A percentile compares a stretch with the other conserved stretches of the same genome.
Conservation (phyloP, 1,140 invertebrate genomes). For the Copidosoma floridanum region DNA sequence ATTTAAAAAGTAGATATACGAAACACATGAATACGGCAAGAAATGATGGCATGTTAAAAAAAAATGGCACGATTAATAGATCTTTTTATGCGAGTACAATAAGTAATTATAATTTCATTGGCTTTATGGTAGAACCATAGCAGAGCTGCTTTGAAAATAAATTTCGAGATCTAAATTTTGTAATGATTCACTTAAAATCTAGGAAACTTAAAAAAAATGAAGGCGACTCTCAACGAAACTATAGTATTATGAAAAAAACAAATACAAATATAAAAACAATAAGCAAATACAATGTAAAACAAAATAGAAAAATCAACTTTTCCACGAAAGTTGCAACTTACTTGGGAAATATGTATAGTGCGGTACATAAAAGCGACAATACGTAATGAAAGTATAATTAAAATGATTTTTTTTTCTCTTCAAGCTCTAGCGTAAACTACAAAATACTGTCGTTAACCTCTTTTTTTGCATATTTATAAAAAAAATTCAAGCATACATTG, state of each 20-base stretch:
- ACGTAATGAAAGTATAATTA: conserved; percentile 12
- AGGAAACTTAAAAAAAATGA: conserved; percentile 35
- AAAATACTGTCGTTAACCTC: conserved; percentile 43
- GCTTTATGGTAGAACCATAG: too few species aligned
- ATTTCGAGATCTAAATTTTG: neutral
- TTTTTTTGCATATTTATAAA: conserved; percentile 14
- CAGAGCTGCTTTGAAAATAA: too few species aligned
- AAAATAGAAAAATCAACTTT: conserved; percentile 23
- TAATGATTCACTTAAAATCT: neutral
- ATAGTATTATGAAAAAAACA: conserved; percentile 37
- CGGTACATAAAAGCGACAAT: conserved; percentile 6
- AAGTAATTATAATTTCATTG: too few species aligned
- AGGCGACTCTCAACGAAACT: conserved; percentile 47
- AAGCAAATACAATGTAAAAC: conserved; percentile 33
- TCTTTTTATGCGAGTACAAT: too few species aligned
- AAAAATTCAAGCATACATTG: too few species aligned
- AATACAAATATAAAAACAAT: conserved; percentile 35
- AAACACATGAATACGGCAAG: too few species aligned
- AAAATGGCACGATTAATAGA: conserved; percentile 45
- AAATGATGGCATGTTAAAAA: conserved; percentile 29
- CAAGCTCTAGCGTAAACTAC: conserved; percentile 38
- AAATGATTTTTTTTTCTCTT: conserved; percentile 16
- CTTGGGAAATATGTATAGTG: conserved; percentile 4
- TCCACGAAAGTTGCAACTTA: conserved; percentile 5
- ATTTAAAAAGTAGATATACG: too few species aligned